Base-by-base conservation (phyloP, 1,140 invertebrate species). In the Archegozetes longisetosus region DNA sequence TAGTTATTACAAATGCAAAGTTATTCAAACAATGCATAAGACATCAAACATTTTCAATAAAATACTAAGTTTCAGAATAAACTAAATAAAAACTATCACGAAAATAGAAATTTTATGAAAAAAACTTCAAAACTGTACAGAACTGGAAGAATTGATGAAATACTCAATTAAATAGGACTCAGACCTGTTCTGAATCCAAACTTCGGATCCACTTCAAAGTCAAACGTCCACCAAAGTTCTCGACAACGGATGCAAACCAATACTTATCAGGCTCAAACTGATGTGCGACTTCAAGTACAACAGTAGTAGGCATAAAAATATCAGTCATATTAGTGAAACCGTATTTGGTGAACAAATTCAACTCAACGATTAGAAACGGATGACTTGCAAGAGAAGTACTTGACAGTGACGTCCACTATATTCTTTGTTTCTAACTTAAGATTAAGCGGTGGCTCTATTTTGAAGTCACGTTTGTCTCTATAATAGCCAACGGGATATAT, bases 221-320 rank as follows among this genome's bases (percentile, higher is more conserved):
- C 9, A 59, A 40, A 25, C 58, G 23, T 2, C 58, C 58, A 22
- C 58, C 58, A 53, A 52, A 22, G 24, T 59, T 59, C 2, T 25
- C 1, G 6, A 47, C 32, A 14, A 59, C 29, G 14, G 14, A 24
- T 4, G 58, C 58, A 52, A 59, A 59, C 58, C 58, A 59, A 23
- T 52, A 28, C 24, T 52, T 51, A 23, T 59, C 26, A 13, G 48
- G 48, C 2, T 51, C 28, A 22, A 52, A n/a, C 14, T 17, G 20
- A 59, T 52, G 50, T 6, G 48, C 14, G 13, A 59, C 47, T 53
- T 59, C 58, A 6, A 40, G 32, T 12, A 59, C 13, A 20, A 59
- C 32, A 6, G 25, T 52, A 4, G 27, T 49, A 22, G 28, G 20
- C 3, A n/a, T 27, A 26, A 59, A 59, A 28, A 59, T n/a, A 24